Evolutionary conservation across 2,797 vertebrate genomes (phyloP).

Genomic region (Macropodus opercularis): DNA sequence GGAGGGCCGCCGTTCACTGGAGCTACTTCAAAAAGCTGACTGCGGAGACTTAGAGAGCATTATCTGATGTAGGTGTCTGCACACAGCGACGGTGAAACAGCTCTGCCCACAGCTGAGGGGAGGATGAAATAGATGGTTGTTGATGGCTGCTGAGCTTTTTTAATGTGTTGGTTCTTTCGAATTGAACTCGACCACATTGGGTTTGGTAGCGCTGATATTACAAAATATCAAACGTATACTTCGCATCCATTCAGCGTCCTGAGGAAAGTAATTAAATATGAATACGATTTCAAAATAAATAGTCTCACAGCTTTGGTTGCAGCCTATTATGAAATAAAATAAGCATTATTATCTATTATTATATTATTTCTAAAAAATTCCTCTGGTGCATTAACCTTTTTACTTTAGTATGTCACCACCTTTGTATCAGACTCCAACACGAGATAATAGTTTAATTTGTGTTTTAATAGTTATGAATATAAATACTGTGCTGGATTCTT

Average conservation of each 20-base stretch:
- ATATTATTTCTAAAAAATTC: no score
- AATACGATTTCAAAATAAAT: background rate
- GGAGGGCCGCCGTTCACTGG: slow-evolving; percentile 62
- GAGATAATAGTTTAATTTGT: background rate
- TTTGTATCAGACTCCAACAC: background rate
- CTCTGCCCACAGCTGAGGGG: slow-evolving; percentile 40
- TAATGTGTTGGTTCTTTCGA: background rate
- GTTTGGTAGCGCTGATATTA: no score
- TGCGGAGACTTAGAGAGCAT: slow-evolving; percentile 73
- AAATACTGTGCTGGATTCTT: no score
- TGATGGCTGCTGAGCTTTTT: slow-evolving; percentile 20
- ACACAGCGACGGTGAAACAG: slow-evolving; percentile 57
- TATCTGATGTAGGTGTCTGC: slow-evolving; percentile 75
- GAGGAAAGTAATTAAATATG: background rate
- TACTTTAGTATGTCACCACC: background rate
- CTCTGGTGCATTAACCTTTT: no score
- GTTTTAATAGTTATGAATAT: background rate
- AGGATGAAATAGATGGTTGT: slow-evolving; percentile 31
- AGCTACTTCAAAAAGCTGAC: slow-evolving; percentile 73
- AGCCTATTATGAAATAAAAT: slow-evolving; percentile 3
- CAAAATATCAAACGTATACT: no score
- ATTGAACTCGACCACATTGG: background rate
- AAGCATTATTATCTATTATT: no score
- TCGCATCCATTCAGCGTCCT: background rate
- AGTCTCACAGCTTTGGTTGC: no score